Base-by-base conservation (phyloP, 2,113 vertebrate genomes). In the Nansenia antarctica region DNA sequence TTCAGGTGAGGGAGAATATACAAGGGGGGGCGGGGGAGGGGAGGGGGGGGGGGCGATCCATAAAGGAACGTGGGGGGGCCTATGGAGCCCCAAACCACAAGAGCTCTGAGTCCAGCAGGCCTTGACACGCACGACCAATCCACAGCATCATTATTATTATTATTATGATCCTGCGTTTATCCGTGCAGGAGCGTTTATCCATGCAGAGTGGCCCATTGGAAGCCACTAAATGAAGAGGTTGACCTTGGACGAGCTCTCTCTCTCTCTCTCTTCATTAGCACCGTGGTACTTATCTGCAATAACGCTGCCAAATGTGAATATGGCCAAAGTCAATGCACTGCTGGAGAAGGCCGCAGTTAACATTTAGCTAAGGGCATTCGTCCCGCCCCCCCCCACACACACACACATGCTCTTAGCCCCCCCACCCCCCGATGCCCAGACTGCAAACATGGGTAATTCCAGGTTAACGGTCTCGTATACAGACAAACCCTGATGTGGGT, bases 201-300 rank as follows among this genome's bases (percentile, higher is more conserved):
- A 83, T 88, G 85, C 85, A 87, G 82, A 89, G 82, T 85, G 85
- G 87, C 83, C 87, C 75, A 76, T 84, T 85, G 87, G 86, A 89
- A 78, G 85, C 70, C 84, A 80, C 84, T 91, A 89, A 91, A 91
- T 91, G 85, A 91, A 91, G 91, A 87, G 83, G 80, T 73, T 91
- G 87, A 91, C 91, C 91, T 92, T 92, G 89, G 89, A 83, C 80
- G 78, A 85, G 83, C 82, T 83, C 7, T 18, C 57, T 32, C 82
- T 83, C 7, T 18, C 57, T 32, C 75, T 87, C 85, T 86, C 82
- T 91, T 93, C 88, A 90, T 92, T 92, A 92, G 87, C 82, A 69
- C 86, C 80, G 78, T 81, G 78, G 83, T 82, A 83, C 88, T 92
- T 88, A 88, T 87, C 88, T 74, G 66, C 85, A 86, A 80, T 81